These are phyloP conservation scores for Chrysomela aeneicollis DNA, from an alignment of 2,888 invertebrate genomes.

Conservation along the genomic window DNA sequence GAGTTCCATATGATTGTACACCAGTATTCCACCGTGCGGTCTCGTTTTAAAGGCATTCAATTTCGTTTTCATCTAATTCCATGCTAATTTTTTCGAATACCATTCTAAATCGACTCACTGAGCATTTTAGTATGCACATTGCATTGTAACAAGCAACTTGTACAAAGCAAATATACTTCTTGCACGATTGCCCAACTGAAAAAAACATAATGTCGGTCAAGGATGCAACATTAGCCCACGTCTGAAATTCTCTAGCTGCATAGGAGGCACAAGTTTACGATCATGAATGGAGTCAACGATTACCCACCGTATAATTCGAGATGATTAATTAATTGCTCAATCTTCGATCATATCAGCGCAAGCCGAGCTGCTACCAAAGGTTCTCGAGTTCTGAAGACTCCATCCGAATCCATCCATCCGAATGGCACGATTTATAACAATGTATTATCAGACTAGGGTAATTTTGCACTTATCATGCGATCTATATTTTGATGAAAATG, in stretches of 20 bases:
- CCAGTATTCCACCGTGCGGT: too few relatives aligned
- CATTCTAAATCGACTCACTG: background rate
- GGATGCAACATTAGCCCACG: slow-evolving; percentile 34
- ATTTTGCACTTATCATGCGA: too few relatives aligned
- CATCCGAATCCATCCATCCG: too few relatives aligned
- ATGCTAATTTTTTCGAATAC: background rate
- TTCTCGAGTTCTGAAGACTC: too few relatives aligned
- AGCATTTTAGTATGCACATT: background rate
- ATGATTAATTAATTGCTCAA: background rate
- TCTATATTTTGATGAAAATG: too few relatives aligned
- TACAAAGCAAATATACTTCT: slow-evolving; percentile 14
- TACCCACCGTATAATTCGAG: background rate
- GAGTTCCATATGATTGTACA: too few relatives aligned
- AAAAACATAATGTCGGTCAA: slow-evolving; percentile 36
- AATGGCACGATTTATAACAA: too few relatives aligned
- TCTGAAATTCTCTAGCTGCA: slow-evolving; percentile 32
- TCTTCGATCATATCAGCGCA: background rate
- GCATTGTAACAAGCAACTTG: background rate
- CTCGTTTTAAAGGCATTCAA: too few relatives aligned
- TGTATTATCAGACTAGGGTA: too few relatives aligned
- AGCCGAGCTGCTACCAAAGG: too few relatives aligned
- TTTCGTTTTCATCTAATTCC: too few relatives aligned
- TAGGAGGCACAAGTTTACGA: slow-evolving; percentile 34
- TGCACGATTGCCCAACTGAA: slow-evolving; percentile 27
- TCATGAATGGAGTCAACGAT: slow-evolving; percentile 34